These are phyloP conservation scores for Micrastur ruficollis DNA, from an alignment of 2,797 vertebrate genomes.

Conservation along the genomic window DNA sequence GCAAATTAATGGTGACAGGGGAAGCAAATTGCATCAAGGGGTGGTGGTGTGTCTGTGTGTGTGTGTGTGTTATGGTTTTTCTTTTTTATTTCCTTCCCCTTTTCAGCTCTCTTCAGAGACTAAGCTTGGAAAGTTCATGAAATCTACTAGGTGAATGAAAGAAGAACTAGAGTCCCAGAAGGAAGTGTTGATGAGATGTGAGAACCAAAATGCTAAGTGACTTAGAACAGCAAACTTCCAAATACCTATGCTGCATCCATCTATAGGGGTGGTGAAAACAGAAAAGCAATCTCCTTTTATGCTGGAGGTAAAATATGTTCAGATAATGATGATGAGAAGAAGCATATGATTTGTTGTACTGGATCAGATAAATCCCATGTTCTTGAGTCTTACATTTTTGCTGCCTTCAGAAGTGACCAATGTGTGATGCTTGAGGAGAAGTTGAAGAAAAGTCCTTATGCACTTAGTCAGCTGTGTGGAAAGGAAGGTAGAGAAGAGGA, in stretches of 20 bases:
- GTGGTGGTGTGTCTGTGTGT: too few species aligned
- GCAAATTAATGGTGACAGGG: background rate
- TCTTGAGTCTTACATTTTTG: background rate
- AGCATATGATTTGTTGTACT: background rate
- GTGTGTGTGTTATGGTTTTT: background rate
- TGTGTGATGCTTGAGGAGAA: background rate
- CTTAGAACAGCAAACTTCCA: background rate
- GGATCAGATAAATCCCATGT: background rate
- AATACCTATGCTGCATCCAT: background rate
- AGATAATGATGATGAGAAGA: background rate
- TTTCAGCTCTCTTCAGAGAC: background rate
- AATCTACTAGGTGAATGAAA: background rate
- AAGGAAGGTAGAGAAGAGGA: background rate
- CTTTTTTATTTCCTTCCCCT: accelerated
- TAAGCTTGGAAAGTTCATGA: background rate
- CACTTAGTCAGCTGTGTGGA: background rate
- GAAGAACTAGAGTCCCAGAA: background rate
- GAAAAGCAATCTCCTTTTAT: background rate
- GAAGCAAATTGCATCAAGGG: background rate
- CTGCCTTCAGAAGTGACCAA: background rate
- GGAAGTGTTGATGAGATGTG: background rate
- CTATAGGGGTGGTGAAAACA: background rate
- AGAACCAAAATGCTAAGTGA: background rate
- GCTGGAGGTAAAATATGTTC: background rate
- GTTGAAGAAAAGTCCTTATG: conserved; percentile 29